A percentile compares a stretch with the other conserved stretches of the same genome.
Evolutionary conservation across 2,113 vertebrate species (phyloP).

Genomic region (Corydoras sp.): DNA sequence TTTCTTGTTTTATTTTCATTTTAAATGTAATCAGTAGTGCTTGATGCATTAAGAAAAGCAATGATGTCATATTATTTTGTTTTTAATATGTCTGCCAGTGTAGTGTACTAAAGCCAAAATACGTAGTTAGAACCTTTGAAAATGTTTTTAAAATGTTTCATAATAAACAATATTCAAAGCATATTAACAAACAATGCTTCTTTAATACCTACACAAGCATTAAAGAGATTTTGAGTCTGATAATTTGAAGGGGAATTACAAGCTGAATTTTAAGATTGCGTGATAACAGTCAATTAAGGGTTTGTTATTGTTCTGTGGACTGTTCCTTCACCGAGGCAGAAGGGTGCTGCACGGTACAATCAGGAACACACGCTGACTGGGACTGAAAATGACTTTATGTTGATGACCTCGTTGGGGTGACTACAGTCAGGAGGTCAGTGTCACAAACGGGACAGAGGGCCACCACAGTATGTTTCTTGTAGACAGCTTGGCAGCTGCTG

Average conservation of each 20-base stretch:
- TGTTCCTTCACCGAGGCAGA: neutral
- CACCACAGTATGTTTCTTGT: slow-evolving; percentile 53
- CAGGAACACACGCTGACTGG: neutral
- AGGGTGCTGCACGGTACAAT: neutral
- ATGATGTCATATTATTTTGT: too few species aligned
- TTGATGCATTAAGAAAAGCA: neutral
- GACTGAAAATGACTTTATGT: slow-evolving; percentile 49
- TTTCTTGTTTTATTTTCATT: neutral
- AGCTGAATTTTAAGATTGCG: neutral
- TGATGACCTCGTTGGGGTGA: slow-evolving; percentile 48
- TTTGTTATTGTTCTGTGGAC: slow-evolving; percentile 4
- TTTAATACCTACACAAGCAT: neutral
- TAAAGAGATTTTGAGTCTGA: neutral
- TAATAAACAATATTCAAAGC: too few species aligned
- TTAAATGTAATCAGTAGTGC: neutral
- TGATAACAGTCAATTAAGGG: neutral
- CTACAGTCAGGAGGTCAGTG: slow-evolving; percentile 54
- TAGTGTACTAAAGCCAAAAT: too few species aligned
- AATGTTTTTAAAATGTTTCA: too few species aligned
- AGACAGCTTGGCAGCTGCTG: slow-evolving; percentile 57
- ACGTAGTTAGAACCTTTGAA: too few species aligned
- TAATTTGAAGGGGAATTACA: neutral
- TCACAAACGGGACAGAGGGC: slow-evolving; percentile 55
- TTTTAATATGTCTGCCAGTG: too few species aligned
- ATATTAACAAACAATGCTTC: too few species aligned